Conservation (phyloP, 1,140 invertebrate genomes). For the Pararge aegeria region DNA sequence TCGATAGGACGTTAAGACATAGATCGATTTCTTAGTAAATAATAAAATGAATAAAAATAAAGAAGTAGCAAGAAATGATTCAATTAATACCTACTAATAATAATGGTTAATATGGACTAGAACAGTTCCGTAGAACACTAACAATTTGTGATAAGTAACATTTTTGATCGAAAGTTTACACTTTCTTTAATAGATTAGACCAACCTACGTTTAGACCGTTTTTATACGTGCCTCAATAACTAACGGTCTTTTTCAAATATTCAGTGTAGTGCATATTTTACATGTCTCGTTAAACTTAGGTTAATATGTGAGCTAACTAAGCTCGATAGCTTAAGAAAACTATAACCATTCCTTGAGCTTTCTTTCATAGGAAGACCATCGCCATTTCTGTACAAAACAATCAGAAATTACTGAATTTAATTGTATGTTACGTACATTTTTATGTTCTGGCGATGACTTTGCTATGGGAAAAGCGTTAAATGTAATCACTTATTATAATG, state of each 20-base stretch:
- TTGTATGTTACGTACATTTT: neutral
- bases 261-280: conserved; percentile 21
- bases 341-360: conserved; percentile 30
- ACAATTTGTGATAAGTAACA: conserved; percentile 6
- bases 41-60: neutral
- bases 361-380: conserved; percentile 24
- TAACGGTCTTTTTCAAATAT: conserved; percentile 21
- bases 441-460: conserved; percentile 7
- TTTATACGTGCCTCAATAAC: conserved; percentile 17
- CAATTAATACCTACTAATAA: conserved; percentile 2
- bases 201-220: conserved; percentile 4
- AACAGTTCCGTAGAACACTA: conserved; percentile 10
- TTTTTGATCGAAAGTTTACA: conserved; percentile 20
- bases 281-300: neutral
- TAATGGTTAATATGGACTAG: conserved; percentile 15
- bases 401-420: neutral
- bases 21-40: neutral
- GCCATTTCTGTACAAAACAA: conserved; percentile 1
- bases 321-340: conserved; percentile 30
- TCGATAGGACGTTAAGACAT: neutral
- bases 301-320: conserved; percentile 5
- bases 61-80: neutral
- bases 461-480: conserved; percentile 18
- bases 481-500: conserved; percentile 26
- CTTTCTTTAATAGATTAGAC: conserved; percentile 22